Evolutionary conservation across 2,797 vertebrate species (phyloP).

Genomic region (Sebastes steindachneri): DNA sequence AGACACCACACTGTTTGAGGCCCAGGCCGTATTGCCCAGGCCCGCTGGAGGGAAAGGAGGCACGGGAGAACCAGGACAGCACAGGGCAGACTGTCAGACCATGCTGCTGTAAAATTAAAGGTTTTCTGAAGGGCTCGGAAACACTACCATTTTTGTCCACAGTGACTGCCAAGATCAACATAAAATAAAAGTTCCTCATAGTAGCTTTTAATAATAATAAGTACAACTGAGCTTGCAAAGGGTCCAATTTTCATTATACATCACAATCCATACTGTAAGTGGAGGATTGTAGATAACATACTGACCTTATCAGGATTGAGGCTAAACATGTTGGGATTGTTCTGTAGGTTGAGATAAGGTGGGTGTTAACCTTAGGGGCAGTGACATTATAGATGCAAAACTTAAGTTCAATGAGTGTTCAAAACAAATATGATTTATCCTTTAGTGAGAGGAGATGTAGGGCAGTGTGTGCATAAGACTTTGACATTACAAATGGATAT

Average conservation of each 20-base stretch:
- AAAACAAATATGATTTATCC: neutral
- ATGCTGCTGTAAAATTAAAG: no score
- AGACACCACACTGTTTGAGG: no score
- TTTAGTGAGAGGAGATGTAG: neutral
- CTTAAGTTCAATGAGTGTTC: neutral
- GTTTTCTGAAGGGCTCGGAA: no score
- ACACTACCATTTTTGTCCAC: no score
- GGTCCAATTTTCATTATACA: neutral
- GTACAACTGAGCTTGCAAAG: neutral
- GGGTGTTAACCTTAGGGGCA: neutral
- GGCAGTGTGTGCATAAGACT: neutral
- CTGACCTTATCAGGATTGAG: slow-evolving; percentile 5
- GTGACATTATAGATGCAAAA: neutral
- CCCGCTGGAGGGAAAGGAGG: no score
- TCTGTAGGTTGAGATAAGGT: slow-evolving; percentile 19
- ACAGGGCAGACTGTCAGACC: no score
- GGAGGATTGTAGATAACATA: neutral
- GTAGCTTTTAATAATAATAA: neutral
- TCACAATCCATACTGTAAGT: neutral
- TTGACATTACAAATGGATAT: neutral
- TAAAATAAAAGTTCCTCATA: neutral
- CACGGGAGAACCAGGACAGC: no score
- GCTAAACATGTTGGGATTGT: slow-evolving; percentile 1
- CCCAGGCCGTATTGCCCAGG: no score
- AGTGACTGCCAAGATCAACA: neutral